Percentiles rank a stretch among this genome's conserved stretches.
Evolutionary conservation across 2,113 vertebrate genomes (phyloP).

Genomic region (Cololabis saira): DNA sequence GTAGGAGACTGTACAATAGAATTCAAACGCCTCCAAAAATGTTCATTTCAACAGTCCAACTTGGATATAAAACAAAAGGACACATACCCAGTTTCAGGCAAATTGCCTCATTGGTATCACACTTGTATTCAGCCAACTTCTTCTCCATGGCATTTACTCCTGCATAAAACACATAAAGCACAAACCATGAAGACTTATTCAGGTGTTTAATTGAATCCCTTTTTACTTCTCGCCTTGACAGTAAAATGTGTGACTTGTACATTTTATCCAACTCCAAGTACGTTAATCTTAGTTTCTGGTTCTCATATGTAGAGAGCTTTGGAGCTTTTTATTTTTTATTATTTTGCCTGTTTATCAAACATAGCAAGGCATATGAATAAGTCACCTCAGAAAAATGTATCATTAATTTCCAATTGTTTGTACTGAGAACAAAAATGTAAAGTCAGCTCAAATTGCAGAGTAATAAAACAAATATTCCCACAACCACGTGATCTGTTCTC

Average conservation of each 20-base stretch:
- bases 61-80: not conserved
- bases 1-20: not conserved
- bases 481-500: too few species aligned
- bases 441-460: too few species aligned
- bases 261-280: too few species aligned
- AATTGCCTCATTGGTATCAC: slow-evolving; percentile 97
- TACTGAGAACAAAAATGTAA: too few species aligned
- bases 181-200: not conserved
- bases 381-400: not conserved
- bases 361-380: not conserved
- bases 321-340: not conserved
- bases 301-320: not conserved
- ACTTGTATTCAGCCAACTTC: slow-evolving; percentile 97
- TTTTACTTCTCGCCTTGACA: too few species aligned
- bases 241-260: too few species aligned
- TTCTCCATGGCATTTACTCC: slow-evolving; percentile 93
- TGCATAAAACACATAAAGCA: slow-evolving; percentile 49
- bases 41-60: too few species aligned
- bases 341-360: not conserved
- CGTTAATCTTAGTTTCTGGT: not conserved
- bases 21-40: too few species aligned
- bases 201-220: too few species aligned
- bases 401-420: too few species aligned
- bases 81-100: slow-evolving; percentile 92
- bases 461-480: too few species aligned